phyloP scores from a whole-genome alignment of 1,140 invertebrate genomes.

The Theocolax elegans region DNA sequence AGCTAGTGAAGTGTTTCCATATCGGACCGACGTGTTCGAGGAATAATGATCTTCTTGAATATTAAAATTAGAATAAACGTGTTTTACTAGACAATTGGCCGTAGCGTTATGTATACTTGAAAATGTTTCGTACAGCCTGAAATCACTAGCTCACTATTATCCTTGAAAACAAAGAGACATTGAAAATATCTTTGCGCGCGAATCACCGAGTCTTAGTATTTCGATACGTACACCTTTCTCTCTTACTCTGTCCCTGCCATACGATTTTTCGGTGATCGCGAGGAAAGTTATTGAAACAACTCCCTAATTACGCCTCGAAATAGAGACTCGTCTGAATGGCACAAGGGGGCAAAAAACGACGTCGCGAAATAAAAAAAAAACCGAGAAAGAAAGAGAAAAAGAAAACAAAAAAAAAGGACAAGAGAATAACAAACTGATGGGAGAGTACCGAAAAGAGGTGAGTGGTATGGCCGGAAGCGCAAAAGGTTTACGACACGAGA shows the following conservation, averaged over 20 bases:
- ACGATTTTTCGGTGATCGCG: background rate
- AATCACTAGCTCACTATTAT: too few species aligned
- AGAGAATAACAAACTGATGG: background rate
- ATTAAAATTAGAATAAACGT: too few species aligned
- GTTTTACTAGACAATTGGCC: too few species aligned
- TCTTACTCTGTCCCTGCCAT: background rate
- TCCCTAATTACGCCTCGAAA: background rate
- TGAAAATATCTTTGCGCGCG: too few species aligned
- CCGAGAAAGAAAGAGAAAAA: background rate
- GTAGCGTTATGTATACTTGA: too few species aligned
- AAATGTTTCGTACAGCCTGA: too few species aligned
- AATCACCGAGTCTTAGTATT: too few species aligned
- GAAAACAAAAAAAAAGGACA: background rate
- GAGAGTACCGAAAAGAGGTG: background rate
- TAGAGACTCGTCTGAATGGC: background rate
- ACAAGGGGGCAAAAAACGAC: too few species aligned
- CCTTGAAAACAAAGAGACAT: too few species aligned
- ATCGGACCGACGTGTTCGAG: too few species aligned
- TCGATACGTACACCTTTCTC: background rate
- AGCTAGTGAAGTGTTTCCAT: too few species aligned
- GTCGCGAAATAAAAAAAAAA: background rate
- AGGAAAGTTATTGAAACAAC: background rate
- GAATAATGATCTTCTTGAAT: too few species aligned
- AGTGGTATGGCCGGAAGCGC: conserved; percentile 8
- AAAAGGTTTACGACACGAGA: conserved; percentile 22